Evolutionary conservation across 2,888 invertebrate species (phyloP).

Genomic region (Julus scanicus): DNA sequence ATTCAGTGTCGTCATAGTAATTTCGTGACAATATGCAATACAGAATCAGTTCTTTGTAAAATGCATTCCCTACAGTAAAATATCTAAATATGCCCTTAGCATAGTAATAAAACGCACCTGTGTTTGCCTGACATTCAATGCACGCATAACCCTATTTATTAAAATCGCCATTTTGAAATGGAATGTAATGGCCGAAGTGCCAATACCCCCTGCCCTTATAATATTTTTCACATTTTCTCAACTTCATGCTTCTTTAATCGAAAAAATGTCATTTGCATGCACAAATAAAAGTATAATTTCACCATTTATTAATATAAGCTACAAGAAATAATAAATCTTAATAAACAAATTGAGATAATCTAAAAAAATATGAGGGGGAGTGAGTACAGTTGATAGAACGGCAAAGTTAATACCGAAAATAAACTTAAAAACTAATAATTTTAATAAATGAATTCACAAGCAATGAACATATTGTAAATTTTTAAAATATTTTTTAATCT

Average conservation of each 20-base stretch:
- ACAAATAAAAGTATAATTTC: background rate
- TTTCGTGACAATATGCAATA: background rate
- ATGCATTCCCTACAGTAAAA: background rate
- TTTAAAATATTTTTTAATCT: background rate
- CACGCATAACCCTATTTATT: background rate
- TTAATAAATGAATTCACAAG: background rate
- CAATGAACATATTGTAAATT: background rate
- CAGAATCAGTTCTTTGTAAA: background rate
- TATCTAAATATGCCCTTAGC: background rate
- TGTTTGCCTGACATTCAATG: background rate
- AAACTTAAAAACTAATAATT: background rate
- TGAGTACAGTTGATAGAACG: background rate
- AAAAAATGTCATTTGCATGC: too few species aligned
- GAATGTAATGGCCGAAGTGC: background rate
- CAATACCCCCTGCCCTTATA: background rate
- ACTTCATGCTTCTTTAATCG: background rate
- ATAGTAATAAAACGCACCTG: background rate
- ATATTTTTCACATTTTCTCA: background rate
- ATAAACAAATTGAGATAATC: background rate
- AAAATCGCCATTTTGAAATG: background rate
- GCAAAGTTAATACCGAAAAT: background rate
- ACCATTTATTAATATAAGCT: background rate
- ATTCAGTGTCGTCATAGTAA: too few species aligned
- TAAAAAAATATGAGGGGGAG: background rate
- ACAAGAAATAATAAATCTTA: too few species aligned